phyloP scores from a whole-genome alignment of 1,140 invertebrate genomes.

The Trigoniulus corallinus region DNA sequence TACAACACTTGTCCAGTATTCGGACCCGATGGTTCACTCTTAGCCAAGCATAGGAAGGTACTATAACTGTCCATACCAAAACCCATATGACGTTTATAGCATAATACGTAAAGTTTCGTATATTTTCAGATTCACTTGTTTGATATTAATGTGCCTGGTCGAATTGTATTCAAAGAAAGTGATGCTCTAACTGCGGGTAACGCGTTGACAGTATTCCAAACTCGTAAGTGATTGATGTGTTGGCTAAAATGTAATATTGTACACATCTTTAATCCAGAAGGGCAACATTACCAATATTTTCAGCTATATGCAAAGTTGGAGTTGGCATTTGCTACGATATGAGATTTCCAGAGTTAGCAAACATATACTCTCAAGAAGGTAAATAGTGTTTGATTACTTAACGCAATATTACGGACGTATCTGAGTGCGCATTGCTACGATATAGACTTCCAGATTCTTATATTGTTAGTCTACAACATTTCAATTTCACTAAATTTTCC shows the following conservation, averaged over 20 bases:
- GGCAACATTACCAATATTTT: background rate
- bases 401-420: too few relatives aligned
- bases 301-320: slow-evolving; percentile 57
- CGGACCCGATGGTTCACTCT: slow-evolving; percentile 54
- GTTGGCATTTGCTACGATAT: slow-evolving; percentile 91
- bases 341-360: slow-evolving; percentile 74
- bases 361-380: slow-evolving; percentile 59
- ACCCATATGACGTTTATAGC: too few relatives aligned
- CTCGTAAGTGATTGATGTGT: slow-evolving; percentile 19
- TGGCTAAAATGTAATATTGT: background rate
- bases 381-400: slow-evolving; percentile 7
- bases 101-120: too few relatives aligned
- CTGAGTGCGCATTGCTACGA: too few relatives aligned
- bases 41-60: slow-evolving; percentile 33
- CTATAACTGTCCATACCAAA: slow-evolving; percentile 53
- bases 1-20: slow-evolving; percentile 88
- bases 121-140: slow-evolving; percentile 74
- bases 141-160: slow-evolving; percentile 84
- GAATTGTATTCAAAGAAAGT: slow-evolving; percentile 86
- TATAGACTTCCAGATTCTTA: too few relatives aligned
- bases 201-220: slow-evolving; percentile 52
- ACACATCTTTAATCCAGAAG: background rate
- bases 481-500: too few relatives aligned
- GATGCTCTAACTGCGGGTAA: slow-evolving; percentile 61
- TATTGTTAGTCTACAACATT: too few relatives aligned